A percentile compares a stretch with the other conserved stretches of the same genome.
Conservation (phyloP, 2,888 invertebrate genomes). For the Ellobium chinense region DNA sequence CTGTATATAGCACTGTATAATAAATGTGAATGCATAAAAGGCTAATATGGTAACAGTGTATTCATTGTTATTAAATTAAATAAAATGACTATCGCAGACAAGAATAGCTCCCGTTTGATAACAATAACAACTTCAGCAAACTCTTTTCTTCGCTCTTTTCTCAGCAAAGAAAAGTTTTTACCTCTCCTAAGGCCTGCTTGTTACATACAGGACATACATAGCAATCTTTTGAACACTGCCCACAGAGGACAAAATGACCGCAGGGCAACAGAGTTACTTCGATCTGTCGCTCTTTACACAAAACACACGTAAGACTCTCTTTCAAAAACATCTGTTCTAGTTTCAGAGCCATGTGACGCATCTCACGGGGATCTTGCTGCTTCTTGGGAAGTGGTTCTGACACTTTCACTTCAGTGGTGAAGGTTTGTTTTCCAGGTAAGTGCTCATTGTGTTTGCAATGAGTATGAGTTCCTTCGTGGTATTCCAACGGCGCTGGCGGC, state of each 20-base stretch:
- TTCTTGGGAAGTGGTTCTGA: no score
- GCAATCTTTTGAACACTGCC: slow-evolving; percentile 12
- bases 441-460: background rate
- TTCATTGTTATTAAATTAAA: no score
- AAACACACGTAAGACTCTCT: background rate
- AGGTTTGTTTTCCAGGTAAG: no score
- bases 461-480: background rate
- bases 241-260: slow-evolving; percentile 35
- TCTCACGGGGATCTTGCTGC: no score
- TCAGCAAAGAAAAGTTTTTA: slow-evolving; percentile 28
- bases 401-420: no score
- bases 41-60: no score
- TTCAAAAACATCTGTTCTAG: background rate
- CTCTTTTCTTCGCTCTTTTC: no score
- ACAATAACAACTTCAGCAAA: no score
- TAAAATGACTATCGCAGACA: no score
- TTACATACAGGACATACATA: slow-evolving; percentile 27
- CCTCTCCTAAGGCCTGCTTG: slow-evolving; percentile 18
- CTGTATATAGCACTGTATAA: no score
- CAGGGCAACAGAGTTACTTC: slow-evolving; percentile 25
- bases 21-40: no score
- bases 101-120: no score
- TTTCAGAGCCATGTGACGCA: slow-evolving; percentile 10
- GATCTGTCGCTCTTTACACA: background rate
- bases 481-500: background rate